Evolutionary conservation across 2,888 invertebrate genomes (phyloP).

Genomic region (Protonemura montana): DNA sequence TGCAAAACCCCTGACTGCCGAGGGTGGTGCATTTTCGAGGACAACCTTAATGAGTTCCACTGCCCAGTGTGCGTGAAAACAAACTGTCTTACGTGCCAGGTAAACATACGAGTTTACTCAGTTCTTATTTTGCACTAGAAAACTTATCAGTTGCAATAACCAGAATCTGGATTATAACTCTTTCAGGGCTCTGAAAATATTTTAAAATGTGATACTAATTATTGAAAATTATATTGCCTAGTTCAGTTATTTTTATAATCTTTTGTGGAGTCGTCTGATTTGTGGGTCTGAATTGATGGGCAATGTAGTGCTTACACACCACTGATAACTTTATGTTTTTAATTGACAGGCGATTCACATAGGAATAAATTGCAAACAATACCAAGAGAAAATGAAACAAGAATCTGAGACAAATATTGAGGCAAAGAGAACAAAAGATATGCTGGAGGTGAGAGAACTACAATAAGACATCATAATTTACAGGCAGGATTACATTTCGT

Average conservation of each 20-base stretch:
- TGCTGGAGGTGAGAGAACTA: conserved; percentile 67
- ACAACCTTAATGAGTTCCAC: conserved; percentile 81
- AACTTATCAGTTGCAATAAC: too few relatives aligned
- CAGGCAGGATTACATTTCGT: conserved; percentile 41
- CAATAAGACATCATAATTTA: conserved; percentile 35
- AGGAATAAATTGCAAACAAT: conserved; percentile 80
- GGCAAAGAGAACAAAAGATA: conserved; percentile 76
- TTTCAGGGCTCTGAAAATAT: too few relatives aligned
- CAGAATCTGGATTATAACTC: too few relatives aligned
- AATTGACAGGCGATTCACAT: conserved; percentile 74
- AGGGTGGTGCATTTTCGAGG: conserved; percentile 90
- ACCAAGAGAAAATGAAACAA: conserved; percentile 71
- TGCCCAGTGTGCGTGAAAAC: conserved; percentile 82
- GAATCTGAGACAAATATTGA: conserved; percentile 73
- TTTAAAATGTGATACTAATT: too few relatives aligned
- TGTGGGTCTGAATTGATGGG: neutral
- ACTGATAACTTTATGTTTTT: neutral
- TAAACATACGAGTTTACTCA: too few relatives aligned
- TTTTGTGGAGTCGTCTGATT: too few relatives aligned
- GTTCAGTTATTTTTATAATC: too few relatives aligned
- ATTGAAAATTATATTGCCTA: too few relatives aligned
- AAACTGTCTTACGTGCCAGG: conserved; percentile 89
- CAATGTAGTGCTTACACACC: neutral
- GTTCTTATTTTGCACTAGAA: conserved; percentile 34
- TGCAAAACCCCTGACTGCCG: conserved; percentile 89